Conservation (phyloP, 2,888 invertebrate species). For the Parasteatoda lunata region DNA sequence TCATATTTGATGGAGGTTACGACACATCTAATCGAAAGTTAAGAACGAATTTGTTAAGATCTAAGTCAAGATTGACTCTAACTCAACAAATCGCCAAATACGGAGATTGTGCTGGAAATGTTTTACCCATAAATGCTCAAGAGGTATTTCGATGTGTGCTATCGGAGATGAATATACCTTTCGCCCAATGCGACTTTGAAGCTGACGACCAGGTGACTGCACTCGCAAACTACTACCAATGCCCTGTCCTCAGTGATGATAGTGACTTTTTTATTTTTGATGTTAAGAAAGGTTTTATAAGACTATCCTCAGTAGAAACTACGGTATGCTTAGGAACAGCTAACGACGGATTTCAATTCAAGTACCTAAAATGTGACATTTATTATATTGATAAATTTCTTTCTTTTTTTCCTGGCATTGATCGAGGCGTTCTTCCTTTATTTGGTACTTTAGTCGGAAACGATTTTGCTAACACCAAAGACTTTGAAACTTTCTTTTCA, state of each 20-base stretch:
- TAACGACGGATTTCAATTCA: conserved; percentile 32
- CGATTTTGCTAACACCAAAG: conserved; percentile 83
- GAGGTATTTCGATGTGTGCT: conserved; percentile 85
- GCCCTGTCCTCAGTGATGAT: conserved; percentile 92
- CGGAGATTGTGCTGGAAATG: conserved; percentile 70
- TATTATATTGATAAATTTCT: conserved; percentile 84
- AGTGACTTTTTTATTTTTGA: conserved; percentile 95
- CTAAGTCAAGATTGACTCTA: conserved; percentile 68
- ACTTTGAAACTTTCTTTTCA: conserved; percentile 52
- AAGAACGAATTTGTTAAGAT: conserved; percentile 77
- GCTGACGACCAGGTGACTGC: conserved; percentile 92
- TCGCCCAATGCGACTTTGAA: conserved; percentile 87
- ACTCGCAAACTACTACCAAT: conserved; percentile 84
- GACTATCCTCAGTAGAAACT: conserved; percentile 76
- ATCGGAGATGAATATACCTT: conserved; percentile 78
- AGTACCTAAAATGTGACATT: conserved; percentile 81
- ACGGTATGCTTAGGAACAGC: conserved; percentile 58
- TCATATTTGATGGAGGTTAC: conserved; percentile 84
- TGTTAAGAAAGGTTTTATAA: conserved; percentile 83
- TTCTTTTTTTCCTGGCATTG: conserved; percentile 80
- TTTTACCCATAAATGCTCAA: conserved; percentile 85
- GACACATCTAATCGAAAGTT: conserved; percentile 81
- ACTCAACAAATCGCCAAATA: conserved; percentile 74
- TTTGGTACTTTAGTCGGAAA: conserved; percentile 90
- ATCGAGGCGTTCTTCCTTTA: conserved; percentile 83